These are phyloP conservation scores for Rostratula benghalensis DNA, from an alignment of 2,113 vertebrate genomes.

Conservation along the genomic window DNA sequence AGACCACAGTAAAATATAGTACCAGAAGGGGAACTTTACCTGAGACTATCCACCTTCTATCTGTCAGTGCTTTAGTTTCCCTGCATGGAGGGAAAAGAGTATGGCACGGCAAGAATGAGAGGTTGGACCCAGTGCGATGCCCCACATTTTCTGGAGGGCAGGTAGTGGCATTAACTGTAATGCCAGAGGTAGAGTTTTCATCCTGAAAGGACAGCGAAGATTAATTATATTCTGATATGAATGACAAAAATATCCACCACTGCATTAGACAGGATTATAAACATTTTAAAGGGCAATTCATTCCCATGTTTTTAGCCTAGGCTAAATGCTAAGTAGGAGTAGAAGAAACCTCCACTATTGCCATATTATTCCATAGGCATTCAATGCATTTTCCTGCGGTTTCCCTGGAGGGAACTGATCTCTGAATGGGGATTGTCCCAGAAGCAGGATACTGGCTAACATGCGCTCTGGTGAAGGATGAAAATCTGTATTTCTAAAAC, in stretches of 20 bases:
- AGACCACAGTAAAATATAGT: background rate
- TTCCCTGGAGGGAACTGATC: background rate
- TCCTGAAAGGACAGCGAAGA: background rate
- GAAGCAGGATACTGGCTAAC: background rate
- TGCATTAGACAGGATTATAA: background rate
- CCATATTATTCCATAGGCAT: background rate
- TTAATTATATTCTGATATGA: background rate
- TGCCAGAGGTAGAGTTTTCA: background rate
- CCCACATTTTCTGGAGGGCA: background rate
- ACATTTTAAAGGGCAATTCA: background rate
- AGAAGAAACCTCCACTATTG: background rate
- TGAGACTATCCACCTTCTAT: background rate
- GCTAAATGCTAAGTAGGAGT: background rate
- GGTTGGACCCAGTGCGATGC: fast-evolving
- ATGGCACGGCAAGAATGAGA: fast-evolving
- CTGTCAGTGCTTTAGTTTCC: background rate
- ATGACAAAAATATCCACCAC: background rate
- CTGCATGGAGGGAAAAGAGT: background rate
- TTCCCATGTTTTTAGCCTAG: background rate
- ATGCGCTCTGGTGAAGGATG: background rate
- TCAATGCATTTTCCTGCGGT: background rate
- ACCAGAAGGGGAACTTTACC: background rate
- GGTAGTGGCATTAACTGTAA: background rate
- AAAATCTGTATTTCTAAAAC: background rate
- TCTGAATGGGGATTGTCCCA: background rate